Percentiles rank a stretch among this genome's conserved stretches.
Conservation (phyloP, 2,888 invertebrate genomes). For the Epistrophella euchroma region DNA sequence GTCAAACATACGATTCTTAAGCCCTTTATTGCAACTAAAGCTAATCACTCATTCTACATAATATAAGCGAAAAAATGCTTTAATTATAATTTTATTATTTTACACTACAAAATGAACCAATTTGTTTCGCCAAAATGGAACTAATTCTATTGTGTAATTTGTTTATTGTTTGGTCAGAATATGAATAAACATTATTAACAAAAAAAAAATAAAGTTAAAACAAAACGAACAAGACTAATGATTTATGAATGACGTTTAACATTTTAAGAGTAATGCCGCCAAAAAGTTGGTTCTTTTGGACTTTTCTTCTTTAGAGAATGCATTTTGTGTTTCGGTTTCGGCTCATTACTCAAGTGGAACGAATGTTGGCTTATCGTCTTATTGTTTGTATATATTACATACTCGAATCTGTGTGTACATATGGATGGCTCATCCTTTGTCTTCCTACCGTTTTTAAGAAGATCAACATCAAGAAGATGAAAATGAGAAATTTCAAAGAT, state of each 20-base stretch:
- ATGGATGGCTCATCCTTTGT: conserved; percentile 62
- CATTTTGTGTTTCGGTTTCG: conserved; percentile 44
- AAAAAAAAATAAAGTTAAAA: conserved; percentile 39
- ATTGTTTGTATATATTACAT: conserved; percentile 38
- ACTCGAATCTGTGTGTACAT: conserved; percentile 37
- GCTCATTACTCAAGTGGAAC: conserved; percentile 74
- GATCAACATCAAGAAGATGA: conserved; percentile 58
- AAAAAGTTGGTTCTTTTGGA: conserved; percentile 53
- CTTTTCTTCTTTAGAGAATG: conserved; percentile 17
- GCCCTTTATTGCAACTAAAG: too few species aligned
- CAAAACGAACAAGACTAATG: conserved; percentile 63
- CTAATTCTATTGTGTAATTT: conserved; percentile 63
- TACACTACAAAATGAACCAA: conserved; percentile 43
- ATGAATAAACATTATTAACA: conserved; percentile 63
- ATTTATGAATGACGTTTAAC: conserved; percentile 74
- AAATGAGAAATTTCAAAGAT: conserved; percentile 57
- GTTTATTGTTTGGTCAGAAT: conserved; percentile 62
- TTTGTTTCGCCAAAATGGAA: conserved; percentile 72
- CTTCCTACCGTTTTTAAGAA: conserved; percentile 24
- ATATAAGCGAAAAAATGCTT: background rate
- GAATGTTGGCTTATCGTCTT: conserved; percentile 65
- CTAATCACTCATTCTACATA: too few species aligned
- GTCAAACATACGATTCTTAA: too few species aligned
- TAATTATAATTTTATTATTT: conserved; percentile 2
- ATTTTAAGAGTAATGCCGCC: conserved; percentile 35